Conservation (phyloP, 2,797 vertebrate species). For the Alfaro cultratus region DNA sequence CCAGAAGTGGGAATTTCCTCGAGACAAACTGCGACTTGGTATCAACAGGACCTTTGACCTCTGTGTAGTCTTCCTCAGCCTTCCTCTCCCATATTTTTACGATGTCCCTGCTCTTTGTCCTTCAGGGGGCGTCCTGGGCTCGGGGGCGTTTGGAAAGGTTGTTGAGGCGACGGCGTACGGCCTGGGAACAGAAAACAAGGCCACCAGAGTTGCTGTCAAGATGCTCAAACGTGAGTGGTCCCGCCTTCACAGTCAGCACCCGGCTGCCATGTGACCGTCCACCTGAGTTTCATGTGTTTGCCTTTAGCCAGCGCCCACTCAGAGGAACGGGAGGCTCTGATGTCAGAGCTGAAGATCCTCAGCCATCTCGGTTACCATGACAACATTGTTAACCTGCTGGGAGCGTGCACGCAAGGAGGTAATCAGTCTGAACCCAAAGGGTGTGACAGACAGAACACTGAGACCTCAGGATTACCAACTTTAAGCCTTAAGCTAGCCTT, state of each 20-base stretch:
- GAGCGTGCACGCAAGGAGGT: slow-evolving; percentile 95
- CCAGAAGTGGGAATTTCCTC: slow-evolving; percentile 93
- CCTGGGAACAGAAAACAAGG: slow-evolving; percentile 82
- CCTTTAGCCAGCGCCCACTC: slow-evolving; percentile 88
- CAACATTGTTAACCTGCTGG: slow-evolving; percentile 95
- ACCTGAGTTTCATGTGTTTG: neutral
- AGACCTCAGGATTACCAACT: no score
- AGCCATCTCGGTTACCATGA: slow-evolving; percentile 92
- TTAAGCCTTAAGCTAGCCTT: no score
- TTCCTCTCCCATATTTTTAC: neutral
- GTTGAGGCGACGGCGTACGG: slow-evolving; percentile 93
- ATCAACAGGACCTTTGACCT: slow-evolving; percentile 9
- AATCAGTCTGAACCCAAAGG: neutral
- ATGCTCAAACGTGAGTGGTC: slow-evolving; percentile 93
- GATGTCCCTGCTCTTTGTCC: neutral
- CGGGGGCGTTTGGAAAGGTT: slow-evolving; percentile 95
- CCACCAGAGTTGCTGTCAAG: slow-evolving; percentile 92
- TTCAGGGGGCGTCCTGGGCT: slow-evolving; percentile 91
- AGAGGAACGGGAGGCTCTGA: slow-evolving; percentile 93
- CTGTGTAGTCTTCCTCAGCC: neutral
- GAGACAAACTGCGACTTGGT: slow-evolving; percentile 93
- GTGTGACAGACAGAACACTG: neutral
- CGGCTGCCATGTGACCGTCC: neutral
- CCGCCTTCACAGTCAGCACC: neutral
- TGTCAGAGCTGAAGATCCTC: slow-evolving; percentile 97